Base-by-base conservation (phyloP, 2,888 invertebrate genomes). In the Euclidia mi region DNA sequence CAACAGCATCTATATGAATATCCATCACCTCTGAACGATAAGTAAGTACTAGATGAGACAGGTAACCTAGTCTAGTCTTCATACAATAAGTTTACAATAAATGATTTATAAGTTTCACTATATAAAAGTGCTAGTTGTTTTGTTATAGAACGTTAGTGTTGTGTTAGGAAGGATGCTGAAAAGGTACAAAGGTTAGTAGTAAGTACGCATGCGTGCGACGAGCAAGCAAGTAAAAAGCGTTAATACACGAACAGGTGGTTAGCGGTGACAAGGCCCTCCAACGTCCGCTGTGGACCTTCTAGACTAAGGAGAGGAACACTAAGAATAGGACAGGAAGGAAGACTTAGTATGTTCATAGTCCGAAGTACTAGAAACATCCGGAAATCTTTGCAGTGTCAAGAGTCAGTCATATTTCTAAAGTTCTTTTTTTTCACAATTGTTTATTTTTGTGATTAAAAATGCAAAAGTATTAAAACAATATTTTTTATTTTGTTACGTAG, bases 151-250 rank as follows among this genome's bases (percentile, higher is more conserved):
- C 77, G 78, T 87, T 90, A 88, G 88, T 91, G 86, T 88, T 71
- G 85, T 90, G 89, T 93, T 92, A 91, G 86, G 84, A 87, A 84
- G 87, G 87, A 91, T 90, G 93, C 94, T 94, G 94, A 94, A 94
- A 93, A 89, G 89, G 88, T 91, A 87, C 84, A 90, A 91, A 90
- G 86, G 91, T 94, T 94, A 94, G 91, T 94, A 92, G 89, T 94
- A 66, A 86, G 85, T 91, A 92, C 82, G 88, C 92, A 93, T 92
- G 92, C 94, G 91, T 92, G 92, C 92, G 74, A 82, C 89, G 81
- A 89, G 84, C 88, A 89, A 92, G 91, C 93, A 80, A 89, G 87
- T 88, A 88, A 85, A 72, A 92, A 91, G 91, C 91, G 56, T 78
- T 81, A 79, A 71, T 73, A 84, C 81, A 84, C 74, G 71, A 82